Conservation (phyloP, 2,797 vertebrate genomes). For the Sebastes flavidus region DNA sequence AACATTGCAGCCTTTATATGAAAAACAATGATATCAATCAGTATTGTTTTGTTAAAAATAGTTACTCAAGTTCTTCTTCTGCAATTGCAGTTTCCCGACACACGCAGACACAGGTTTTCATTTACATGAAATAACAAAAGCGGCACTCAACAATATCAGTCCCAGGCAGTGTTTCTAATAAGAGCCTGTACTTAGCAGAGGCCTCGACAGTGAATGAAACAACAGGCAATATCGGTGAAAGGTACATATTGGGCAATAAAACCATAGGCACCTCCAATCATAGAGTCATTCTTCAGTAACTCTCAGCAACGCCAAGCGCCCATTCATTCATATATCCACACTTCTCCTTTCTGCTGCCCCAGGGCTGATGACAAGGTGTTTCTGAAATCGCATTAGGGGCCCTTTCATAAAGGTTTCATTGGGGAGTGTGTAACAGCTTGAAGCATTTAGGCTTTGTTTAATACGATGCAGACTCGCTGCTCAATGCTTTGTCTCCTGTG, state of each 20-base stretch:
- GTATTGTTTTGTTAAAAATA: not conserved
- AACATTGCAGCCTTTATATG: not conserved
- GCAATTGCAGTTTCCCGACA: not conserved
- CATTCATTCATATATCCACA: constrained; percentile 69
- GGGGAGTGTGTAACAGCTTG: constrained; percentile 84
- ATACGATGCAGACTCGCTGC: constrained; percentile 78
- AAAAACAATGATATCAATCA: not conserved
- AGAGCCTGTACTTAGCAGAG: constrained; percentile 19
- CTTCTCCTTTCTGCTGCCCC: constrained; percentile 60
- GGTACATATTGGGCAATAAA: constrained; percentile 56
- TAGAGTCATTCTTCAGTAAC: constrained; percentile 34
- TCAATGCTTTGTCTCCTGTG: constrained; percentile 75
- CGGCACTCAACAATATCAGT: not conserved
- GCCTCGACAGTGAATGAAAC: constrained; percentile 44
- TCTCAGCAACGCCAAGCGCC: constrained; percentile 24
- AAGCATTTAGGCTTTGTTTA: constrained; percentile 86
- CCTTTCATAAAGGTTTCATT: constrained; percentile 86
- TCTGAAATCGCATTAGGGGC: constrained; percentile 85
- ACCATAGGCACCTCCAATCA: constrained; percentile 49
- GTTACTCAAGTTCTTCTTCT: not conserved
- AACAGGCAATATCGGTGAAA: constrained; percentile 44
- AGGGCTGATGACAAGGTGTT: constrained; percentile 82
- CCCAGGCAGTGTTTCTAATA: constrained; percentile 16
- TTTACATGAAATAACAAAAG: constrained; percentile 1
- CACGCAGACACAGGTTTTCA: not conserved